phyloP scores from a whole-genome alignment of 2,113 vertebrate genomes.

The Chaetodon auriga region DNA sequence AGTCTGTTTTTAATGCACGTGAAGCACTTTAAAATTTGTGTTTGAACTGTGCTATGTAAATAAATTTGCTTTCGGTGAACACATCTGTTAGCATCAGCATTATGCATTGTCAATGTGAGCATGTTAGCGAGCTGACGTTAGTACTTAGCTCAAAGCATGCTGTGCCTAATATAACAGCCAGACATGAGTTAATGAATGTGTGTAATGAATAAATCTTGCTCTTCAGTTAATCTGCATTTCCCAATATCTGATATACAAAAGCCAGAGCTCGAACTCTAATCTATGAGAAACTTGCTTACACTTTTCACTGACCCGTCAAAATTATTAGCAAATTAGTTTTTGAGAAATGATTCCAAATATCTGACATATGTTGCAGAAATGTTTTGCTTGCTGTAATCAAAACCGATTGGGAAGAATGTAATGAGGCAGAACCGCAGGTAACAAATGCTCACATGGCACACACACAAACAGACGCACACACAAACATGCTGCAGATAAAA shows the following conservation, averaged over 20 bases:
- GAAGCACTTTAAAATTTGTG: no score
- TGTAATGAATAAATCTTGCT: conserved; percentile 1
- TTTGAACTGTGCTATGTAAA: no score
- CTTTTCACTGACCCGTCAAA: background rate
- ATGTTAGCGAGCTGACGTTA: no score
- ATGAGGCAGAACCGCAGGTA: conserved; percentile 59
- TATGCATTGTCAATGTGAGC: no score
- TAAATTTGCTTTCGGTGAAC: no score
- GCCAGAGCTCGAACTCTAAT: background rate
- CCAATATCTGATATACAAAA: background rate
- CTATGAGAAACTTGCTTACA: background rate
- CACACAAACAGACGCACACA: conserved; percentile 37
- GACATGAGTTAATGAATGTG: background rate
- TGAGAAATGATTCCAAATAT: conserved; percentile 53
- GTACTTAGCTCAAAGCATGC: no score
- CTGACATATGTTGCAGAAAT: conserved; percentile 28
- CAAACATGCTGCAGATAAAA: conserved; percentile 41
- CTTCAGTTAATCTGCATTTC: conserved; percentile 26
- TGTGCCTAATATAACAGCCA: no score
- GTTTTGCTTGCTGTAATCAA: conserved; percentile 53
- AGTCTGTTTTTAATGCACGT: no score
- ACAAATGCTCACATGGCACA: conserved; percentile 17
- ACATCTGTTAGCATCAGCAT: no score
- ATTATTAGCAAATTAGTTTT: conserved; percentile 48
- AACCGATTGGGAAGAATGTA: conserved; percentile 49